Evolutionary conservation across 2,888 invertebrate genomes (phyloP).

Genomic region (Hemaris fuciformis): DNA sequence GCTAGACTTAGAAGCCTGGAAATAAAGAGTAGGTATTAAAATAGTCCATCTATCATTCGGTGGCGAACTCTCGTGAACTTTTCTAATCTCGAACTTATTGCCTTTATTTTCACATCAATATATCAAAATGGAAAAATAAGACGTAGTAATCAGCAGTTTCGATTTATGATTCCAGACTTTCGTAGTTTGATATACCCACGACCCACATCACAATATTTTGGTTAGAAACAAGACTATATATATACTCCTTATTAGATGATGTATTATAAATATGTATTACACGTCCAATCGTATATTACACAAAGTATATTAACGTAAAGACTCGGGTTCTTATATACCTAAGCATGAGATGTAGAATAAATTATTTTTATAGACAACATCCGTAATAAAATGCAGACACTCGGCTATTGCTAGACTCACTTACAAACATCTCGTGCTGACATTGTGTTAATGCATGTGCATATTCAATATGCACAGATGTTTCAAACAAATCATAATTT

Average conservation of each 20-base stretch:
- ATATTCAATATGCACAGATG: not conserved
- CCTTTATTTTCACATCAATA: constrained; percentile 10
- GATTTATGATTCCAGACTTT: not conserved
- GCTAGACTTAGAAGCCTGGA: not conserved
- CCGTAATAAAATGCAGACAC: not conserved
- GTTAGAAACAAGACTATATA: too few relatives aligned
- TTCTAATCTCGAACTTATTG: constrained; percentile 41
- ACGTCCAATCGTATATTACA: too few relatives aligned
- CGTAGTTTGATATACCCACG: too few relatives aligned
- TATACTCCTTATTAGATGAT: too few relatives aligned
- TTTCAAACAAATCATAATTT: not conserved
- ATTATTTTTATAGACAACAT: constrained; percentile 18
- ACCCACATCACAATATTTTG: too few relatives aligned
- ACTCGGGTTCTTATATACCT: not conserved
- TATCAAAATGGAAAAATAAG: not conserved
- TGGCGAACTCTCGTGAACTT: constrained; percentile 35
- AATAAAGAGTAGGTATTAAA: not conserved
- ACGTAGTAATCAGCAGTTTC: not conserved
- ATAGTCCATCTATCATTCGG: not conserved
- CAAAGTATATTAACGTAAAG: too few relatives aligned
- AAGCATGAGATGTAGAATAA: constrained; percentile 29
- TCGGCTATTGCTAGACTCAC: not conserved
- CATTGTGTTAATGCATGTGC: not conserved
- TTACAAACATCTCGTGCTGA: not conserved
- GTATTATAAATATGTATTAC: too few relatives aligned